phyloP scores from a whole-genome alignment of 2,113 vertebrate species.

The Isurus oxyrinchus region DNA sequence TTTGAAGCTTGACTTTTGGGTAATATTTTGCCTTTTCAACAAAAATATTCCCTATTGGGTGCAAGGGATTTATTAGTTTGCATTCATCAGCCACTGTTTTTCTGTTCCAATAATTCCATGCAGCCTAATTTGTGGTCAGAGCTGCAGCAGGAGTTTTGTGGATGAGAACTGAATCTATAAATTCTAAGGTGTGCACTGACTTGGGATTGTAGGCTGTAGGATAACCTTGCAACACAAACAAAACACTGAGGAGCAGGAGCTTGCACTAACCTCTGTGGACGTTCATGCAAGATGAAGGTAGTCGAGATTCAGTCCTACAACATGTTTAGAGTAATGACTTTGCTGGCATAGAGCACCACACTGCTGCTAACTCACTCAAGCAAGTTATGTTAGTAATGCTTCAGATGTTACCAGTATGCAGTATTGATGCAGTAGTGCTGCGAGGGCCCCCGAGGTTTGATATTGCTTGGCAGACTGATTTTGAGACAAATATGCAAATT shows the following conservation, averaged over 20 bases:
- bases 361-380: no score
- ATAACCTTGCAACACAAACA: background rate
- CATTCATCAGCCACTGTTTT: background rate
- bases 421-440: no score
- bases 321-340: no score
- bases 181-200: background rate
- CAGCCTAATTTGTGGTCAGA: background rate
- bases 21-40: background rate
- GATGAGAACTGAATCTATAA: background rate
- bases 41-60: background rate
- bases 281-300: background rate
- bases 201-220: no score
- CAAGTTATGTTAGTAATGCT: no score
- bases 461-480: no score
- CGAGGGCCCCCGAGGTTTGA: no score
- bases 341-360: no score
- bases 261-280: background rate
- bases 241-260: background rate
- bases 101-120: background rate
- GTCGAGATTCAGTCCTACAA: background rate
- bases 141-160: background rate
- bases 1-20: background rate
- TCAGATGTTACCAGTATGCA: no score
- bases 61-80: background rate
- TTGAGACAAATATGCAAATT: no score